phyloP scores from a whole-genome alignment of 2,797 vertebrate genomes.

The Synaphobranchus kaupii region DNA sequence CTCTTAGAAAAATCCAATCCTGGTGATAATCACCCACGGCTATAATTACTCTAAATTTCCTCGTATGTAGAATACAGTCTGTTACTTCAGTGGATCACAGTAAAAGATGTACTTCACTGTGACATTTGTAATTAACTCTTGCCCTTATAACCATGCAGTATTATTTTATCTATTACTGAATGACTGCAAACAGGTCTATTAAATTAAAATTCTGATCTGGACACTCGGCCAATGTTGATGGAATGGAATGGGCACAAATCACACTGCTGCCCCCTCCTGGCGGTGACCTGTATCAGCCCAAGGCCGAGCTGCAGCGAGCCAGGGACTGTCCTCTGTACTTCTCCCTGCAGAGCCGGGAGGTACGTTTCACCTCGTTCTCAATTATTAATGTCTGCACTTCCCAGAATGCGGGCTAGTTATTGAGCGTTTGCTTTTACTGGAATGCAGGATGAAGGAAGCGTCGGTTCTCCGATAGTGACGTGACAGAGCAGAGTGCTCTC shows the following conservation, averaged over 20 bases:
- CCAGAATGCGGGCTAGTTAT: background rate
- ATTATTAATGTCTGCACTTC: background rate
- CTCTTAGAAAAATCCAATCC: background rate
- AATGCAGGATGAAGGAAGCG: background rate
- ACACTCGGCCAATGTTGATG: background rate
- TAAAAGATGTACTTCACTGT: background rate
- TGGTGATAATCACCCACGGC: background rate
- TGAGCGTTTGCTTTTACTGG: background rate
- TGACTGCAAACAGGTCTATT: background rate
- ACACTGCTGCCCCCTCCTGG: constrained; percentile 7
- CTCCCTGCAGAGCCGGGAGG: background rate
- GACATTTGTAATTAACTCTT: background rate
- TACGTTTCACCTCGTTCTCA: background rate
- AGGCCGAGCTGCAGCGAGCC: background rate
- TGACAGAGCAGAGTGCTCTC: background rate
- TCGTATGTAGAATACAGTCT: background rate
- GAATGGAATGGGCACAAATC: background rate
- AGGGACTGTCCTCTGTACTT: background rate
- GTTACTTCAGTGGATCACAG: background rate
- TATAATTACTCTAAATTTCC: background rate
- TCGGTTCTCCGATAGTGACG: background rate
- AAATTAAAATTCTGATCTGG: background rate
- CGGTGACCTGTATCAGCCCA: background rate
- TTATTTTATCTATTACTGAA: background rate
- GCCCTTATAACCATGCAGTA: background rate